phyloP scores from a whole-genome alignment of 2,113 vertebrate genomes.

The Periophthalmodon schlosseri region DNA sequence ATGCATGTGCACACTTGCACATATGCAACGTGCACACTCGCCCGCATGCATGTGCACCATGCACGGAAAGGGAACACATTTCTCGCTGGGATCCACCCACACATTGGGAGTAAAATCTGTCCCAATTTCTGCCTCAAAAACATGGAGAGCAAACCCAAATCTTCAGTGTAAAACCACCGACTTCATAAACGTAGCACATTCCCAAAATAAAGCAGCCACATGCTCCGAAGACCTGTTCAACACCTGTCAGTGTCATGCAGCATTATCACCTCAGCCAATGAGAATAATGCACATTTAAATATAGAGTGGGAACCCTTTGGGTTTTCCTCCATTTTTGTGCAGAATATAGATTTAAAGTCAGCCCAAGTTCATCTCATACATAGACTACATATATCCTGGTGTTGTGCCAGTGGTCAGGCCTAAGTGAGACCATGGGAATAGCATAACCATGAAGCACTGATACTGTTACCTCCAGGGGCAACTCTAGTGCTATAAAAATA shows the following conservation, averaged over 20 bases:
- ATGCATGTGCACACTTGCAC: not conserved
- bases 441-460: conserved; percentile 1
- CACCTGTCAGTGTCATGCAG: conserved; percentile 40
- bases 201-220: conserved; percentile 30
- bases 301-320: conserved; percentile 3
- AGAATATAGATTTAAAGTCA: conserved; percentile 6
- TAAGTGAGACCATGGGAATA: conserved; percentile 5
- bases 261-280: conserved; percentile 20
- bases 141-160: conserved; percentile 23
- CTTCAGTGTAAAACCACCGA: conserved; percentile 22
- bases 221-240: conserved; percentile 13
- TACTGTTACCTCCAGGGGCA: conserved; percentile 4
- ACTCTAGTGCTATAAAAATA: conserved; percentile 4
- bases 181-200: conserved; percentile 27
- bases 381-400: not conserved
- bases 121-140: conserved; percentile 51
- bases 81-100: conserved; percentile 52
- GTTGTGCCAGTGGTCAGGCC: conserved; percentile 2
- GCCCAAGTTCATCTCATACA: not conserved
- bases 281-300: conserved; percentile 15
- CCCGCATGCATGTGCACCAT: conserved; percentile 11
- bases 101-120: conserved; percentile 56
- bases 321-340: conserved; percentile 1
- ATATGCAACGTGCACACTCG: conserved; percentile 4
- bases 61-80: conserved; percentile 39